Evolutionary conservation across 2,113 vertebrate species (phyloP).

Genomic region (Cyprichromis sp.): DNA sequence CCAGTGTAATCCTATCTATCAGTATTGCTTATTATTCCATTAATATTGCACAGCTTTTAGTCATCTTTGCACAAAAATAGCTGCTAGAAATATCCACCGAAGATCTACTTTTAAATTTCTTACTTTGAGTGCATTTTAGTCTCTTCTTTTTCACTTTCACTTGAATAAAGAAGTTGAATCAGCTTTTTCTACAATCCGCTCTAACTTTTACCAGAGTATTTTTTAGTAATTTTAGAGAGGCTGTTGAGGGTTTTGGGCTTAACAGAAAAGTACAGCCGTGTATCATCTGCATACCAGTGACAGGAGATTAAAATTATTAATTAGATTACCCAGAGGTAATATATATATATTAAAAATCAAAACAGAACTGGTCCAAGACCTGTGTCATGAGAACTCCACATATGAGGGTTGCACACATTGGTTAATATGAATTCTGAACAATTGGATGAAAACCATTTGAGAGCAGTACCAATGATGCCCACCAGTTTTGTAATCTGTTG

Average conservation of each 20-base stretch:
- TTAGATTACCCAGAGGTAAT: neutral
- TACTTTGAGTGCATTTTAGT: neutral
- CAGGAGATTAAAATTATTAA: neutral
- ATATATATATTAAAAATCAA: neutral
- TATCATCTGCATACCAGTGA: neutral
- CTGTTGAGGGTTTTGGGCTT: neutral
- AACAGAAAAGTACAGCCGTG: neutral
- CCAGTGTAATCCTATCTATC: neutral
- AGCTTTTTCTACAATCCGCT: rapidly evolving
- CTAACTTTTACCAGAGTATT: neutral
- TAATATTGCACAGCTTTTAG: neutral
- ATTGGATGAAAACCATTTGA: neutral
- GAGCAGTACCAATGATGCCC: neutral
- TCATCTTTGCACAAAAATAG: neutral
- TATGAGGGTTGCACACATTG: neutral
- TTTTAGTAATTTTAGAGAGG: neutral
- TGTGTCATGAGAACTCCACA: neutral
- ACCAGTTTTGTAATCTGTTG: neutral
- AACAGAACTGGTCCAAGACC: neutral
- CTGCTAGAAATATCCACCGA: neutral
- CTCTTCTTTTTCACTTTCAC: neutral
- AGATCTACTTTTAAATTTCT: neutral
- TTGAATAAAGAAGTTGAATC: neutral
- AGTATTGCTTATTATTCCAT: neutral
- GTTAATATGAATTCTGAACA: neutral